Percentiles rank a stretch among this genome's conserved stretches.
Conservation (phyloP, 1,140 invertebrate species). For the Eufriesea mexicana region DNA sequence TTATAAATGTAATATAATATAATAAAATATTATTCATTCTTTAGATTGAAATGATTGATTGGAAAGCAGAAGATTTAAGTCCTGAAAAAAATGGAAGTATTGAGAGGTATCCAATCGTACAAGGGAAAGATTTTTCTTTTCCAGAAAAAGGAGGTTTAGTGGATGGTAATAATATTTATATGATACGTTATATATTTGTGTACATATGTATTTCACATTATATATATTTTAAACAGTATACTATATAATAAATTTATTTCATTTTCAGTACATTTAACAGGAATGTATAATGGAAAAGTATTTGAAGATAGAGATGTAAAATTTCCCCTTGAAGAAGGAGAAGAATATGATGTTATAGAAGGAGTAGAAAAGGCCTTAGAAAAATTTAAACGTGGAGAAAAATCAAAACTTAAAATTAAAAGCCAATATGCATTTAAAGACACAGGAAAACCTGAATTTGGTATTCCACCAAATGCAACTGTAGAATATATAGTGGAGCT, state of each 20-base stretch:
- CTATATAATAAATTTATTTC: conserved; percentile 12
- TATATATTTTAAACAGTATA: not conserved
- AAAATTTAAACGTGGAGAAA: conserved; percentile 93
- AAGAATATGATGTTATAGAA: conserved; percentile 87
- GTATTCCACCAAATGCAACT: conserved; percentile 90
- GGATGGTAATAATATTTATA: conserved; percentile 80
- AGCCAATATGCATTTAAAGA: conserved; percentile 92
- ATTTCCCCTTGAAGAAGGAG: conserved; percentile 94
- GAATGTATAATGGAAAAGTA: conserved; percentile 85
- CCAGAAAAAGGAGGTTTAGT: conserved; percentile 92
- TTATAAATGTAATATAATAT: not conserved
- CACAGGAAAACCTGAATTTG: conserved; percentile 87
- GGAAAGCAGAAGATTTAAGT: conserved; percentile 94
- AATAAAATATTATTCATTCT: conserved; percentile 13
- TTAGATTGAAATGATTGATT: conserved; percentile 92
- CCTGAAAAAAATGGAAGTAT: conserved; percentile 92
- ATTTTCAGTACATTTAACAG: conserved; percentile 89
- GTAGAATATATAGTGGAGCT: conserved; percentile 93
- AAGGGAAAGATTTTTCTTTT: conserved; percentile 86
- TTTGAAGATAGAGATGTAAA: conserved; percentile 92
- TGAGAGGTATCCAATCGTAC: conserved; percentile 86
- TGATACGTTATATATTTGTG: not conserved
- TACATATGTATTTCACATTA: not conserved
- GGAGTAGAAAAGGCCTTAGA: conserved; percentile 94
- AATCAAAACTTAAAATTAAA: conserved; percentile 88